These are phyloP conservation scores for Phycodurus eques DNA, from an alignment of 2,113 vertebrate genomes.

Conservation along the genomic window DNA sequence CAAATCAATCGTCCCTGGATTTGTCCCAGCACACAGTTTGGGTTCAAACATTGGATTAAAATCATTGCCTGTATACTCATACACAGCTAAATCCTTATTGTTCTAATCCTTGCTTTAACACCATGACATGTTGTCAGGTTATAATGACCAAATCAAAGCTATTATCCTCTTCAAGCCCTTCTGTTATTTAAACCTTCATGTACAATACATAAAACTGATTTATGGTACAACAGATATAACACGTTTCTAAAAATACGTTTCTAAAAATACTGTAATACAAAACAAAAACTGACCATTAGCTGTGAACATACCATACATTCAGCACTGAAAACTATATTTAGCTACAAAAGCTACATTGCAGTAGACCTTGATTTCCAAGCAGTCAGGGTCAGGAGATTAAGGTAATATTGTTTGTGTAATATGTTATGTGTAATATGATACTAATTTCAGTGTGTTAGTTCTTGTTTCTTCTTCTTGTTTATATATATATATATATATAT, in stretches of 20 bases:
- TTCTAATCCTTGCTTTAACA: conserved; percentile 53
- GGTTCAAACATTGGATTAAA: conserved; percentile 58
- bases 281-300: background rate
- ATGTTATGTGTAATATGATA: too few relatives aligned
- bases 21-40: conserved; percentile 26
- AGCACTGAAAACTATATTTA: background rate
- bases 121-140: conserved; percentile 50
- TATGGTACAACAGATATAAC: background rate
- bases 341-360: background rate
- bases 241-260: too few relatives aligned
- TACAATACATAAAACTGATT: background rate
- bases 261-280: background rate
- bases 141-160: conserved; percentile 51
- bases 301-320: background rate
- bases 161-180: conserved; percentile 43
- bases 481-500: background rate
- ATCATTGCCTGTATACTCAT: conserved; percentile 43
- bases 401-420: background rate
- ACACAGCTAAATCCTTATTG: conserved; percentile 44
- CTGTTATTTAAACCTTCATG: conserved; percentile 37
- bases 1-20: conserved; percentile 19
- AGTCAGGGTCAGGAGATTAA: background rate
- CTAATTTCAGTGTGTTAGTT: background rate
- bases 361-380: background rate
- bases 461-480: background rate